Base-by-base conservation (phyloP, 2,888 invertebrate species). In the Emmelina monodactyla region DNA sequence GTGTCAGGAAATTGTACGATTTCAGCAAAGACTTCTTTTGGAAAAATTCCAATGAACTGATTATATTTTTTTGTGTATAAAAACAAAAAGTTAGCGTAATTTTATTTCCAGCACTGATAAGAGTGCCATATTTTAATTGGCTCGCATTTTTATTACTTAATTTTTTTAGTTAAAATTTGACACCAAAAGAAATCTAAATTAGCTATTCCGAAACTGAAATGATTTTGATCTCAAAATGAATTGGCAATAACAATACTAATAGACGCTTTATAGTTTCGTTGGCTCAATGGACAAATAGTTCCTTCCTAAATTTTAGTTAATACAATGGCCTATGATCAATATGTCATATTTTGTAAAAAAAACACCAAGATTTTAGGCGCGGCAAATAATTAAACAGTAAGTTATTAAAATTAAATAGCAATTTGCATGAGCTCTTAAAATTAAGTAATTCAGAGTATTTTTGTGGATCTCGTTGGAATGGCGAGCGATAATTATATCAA, bases 81-180 rank as follows among this genome's bases (percentile, higher is more conserved):
- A 61, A n/a, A n/a, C n/a, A 39, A 36, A 46, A 56, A 54, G 46
- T 57, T 75, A 73, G 72, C 58, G 31, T 72, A 69, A 75, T 76
- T 70, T 54, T 65, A n/a, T 63, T 58, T 55, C 44, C 67, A 64
- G 78, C 79, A 78, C 79, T 79, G 79, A 78, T 52, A 34, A 52
- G 57, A 73, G 78, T 78, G 78, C 79, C 78, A 78, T 78, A 73
- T 71, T 65, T 63, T 66, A 10, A 72, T 72, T 75, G 76, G 78
- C 72, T 72, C 63, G 62, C 60, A 62, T 59, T 63, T 62, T 56
- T 51, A 49, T 46, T 53, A 52, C 12, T 64, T 58, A 65, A 62
- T 63, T 64, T 69, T 58, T 64, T 58, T 53, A 73, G 73, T 76
- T 70, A 62, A 71, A 76, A 72, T 73, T 72, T 54, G 75, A 76